Conservation (phyloP, 2,113 vertebrate genomes). For the Zosterops borbonicus region DNA sequence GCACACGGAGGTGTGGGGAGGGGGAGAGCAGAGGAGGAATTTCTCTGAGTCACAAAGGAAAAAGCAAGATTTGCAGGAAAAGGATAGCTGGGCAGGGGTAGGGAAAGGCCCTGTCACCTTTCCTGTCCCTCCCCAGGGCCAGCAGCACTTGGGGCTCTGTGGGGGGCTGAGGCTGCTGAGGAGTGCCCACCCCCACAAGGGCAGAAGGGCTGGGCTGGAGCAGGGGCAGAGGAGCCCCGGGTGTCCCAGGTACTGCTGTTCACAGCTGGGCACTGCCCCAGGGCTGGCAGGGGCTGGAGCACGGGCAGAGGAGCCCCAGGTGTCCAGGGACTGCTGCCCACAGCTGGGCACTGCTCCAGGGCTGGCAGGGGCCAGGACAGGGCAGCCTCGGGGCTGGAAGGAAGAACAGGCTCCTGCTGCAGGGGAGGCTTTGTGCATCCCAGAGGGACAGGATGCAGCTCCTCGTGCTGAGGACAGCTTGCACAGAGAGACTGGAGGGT, state of each 20-base stretch:
- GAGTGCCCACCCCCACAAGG: background rate
- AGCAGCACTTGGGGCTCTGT: background rate
- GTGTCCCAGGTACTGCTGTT: background rate
- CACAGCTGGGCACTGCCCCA: no score
- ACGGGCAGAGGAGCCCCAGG: no score
- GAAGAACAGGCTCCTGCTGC: background rate
- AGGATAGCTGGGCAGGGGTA: background rate
- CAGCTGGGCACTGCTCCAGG: no score
- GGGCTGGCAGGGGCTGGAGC: no score
- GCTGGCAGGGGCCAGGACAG: background rate
- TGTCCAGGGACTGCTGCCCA: no score
- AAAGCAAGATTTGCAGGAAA: background rate
- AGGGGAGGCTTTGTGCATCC: background rate
- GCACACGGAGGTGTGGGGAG: background rate
- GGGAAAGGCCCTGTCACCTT: background rate
- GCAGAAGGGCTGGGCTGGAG: background rate
- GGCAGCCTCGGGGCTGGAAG: background rate
- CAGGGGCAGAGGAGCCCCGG: background rate
- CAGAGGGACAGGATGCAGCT: background rate
- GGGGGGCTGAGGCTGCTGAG: background rate
- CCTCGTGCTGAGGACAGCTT: background rate
- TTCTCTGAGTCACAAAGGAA: background rate
- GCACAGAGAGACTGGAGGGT: background rate
- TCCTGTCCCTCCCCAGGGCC: background rate
- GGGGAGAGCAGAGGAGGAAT: background rate